These are phyloP conservation scores for Lasioglossum lativentre DNA, from an alignment of 2,888 invertebrate genomes.

Conservation along the genomic window DNA sequence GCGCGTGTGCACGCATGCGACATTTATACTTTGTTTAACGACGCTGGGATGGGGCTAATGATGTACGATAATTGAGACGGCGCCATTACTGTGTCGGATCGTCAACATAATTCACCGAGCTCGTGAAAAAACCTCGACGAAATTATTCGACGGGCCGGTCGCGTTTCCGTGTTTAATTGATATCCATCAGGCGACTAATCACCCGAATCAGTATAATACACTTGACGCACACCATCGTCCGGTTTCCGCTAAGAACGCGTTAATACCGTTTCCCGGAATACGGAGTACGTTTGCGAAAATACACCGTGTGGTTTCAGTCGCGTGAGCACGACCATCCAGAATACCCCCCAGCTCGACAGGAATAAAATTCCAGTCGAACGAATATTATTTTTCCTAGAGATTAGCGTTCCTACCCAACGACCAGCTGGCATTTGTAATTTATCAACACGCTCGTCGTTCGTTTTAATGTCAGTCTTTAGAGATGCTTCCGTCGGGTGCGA, in stretches of 20 bases:
- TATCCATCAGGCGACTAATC: slow-evolving; percentile 59
- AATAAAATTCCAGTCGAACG: background rate
- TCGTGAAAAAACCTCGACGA: slow-evolving; percentile 12
- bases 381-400: background rate
- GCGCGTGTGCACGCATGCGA: background rate
- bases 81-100: slow-evolving; percentile 37
- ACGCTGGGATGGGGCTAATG: slow-evolving; percentile 24
- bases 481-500: background rate
- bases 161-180: slow-evolving; percentile 63
- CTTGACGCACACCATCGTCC: slow-evolving; percentile 10
- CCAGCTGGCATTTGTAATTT: background rate
- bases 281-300: background rate
- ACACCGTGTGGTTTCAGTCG: background rate
- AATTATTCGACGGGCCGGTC: slow-evolving; percentile 42
- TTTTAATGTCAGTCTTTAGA: background rate
- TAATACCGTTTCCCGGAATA: background rate
- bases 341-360: background rate
- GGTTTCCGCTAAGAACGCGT: slow-evolving; percentile 20
- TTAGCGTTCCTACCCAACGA: background rate
- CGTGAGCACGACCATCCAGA: background rate
- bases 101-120: slow-evolving; percentile 51
- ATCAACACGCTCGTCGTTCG: background rate
- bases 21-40: slow-evolving; percentile 54
- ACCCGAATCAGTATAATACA: slow-evolving; percentile 57
- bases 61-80: slow-evolving; percentile 46